phyloP scores from a whole-genome alignment of 2,797 vertebrate genomes.

The Pipistrellus pygmaeus region DNA sequence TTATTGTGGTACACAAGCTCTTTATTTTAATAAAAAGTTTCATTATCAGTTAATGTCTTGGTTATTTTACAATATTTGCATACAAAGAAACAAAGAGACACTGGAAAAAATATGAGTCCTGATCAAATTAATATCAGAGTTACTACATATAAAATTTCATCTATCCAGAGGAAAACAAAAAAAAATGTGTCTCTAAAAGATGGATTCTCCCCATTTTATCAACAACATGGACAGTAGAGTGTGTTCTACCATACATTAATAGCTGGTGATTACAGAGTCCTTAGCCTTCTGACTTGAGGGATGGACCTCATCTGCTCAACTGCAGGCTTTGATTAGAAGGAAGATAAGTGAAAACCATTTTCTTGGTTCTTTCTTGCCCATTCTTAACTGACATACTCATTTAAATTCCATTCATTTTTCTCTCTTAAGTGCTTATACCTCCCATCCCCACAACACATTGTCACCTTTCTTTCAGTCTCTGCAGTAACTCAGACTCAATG shows the following conservation, averaged over 20 bases:
- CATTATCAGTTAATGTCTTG: background rate
- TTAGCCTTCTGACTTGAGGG: conserved; percentile 16
- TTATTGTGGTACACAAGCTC: background rate
- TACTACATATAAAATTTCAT: conserved; percentile 12
- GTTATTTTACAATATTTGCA: background rate
- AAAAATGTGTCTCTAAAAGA: conserved; percentile 46
- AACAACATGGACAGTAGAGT: background rate
- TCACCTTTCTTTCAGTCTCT: conserved; percentile 14
- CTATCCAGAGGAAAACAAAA: background rate
- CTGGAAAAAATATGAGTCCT: background rate
- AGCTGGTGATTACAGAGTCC: conserved; percentile 32
- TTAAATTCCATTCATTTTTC: conserved; percentile 67
- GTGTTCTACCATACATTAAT: conserved; percentile 41
- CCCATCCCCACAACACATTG: background rate
- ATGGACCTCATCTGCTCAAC: conserved; percentile 52
- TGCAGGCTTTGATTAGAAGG: conserved; percentile 67
- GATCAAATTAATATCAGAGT: background rate
- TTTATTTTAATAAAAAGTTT: conserved; percentile 48
- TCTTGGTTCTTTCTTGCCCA: conserved; percentile 45
- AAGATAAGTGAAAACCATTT: conserved; percentile 72
- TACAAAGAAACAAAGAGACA: background rate
- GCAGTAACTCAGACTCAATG: background rate
- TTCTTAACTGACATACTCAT: conserved; percentile 39
- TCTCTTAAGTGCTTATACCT: background rate
- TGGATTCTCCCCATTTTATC: conserved; percentile 33